phyloP scores from a whole-genome alignment of 2,113 vertebrate genomes.

The Daboia siamensis region DNA sequence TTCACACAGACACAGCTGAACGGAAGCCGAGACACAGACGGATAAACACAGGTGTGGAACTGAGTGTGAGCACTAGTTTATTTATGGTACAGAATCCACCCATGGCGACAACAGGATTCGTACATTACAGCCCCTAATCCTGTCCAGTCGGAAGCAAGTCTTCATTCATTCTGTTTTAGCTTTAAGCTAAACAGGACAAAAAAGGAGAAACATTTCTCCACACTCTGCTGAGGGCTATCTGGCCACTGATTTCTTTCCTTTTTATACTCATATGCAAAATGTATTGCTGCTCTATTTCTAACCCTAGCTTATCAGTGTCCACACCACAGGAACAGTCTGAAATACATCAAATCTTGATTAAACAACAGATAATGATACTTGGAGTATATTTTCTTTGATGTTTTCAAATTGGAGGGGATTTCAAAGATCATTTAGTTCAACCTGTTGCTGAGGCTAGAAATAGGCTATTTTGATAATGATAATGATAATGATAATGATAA shows the following conservation, averaged over 20 bases:
- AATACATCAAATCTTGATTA: not conserved
- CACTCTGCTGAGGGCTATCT: too few species aligned
- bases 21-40: slow-evolving; percentile 64
- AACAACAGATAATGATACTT: not conserved
- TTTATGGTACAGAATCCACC: slow-evolving; percentile 60
- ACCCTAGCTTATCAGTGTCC: not conserved
- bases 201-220: not conserved
- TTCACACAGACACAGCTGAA: slow-evolving; percentile 33
- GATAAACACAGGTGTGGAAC: slow-evolving; percentile 67
- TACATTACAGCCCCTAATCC: slow-evolving; percentile 67
- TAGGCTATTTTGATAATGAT: not conserved
- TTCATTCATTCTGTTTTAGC: slow-evolving; percentile 33
- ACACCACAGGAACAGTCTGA: not conserved
- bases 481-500: too few species aligned
- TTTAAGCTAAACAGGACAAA: slow-evolving; percentile 11
- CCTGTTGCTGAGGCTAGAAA: not conserved
- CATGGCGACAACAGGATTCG: slow-evolving; percentile 63
- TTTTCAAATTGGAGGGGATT: not conserved
- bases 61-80: slow-evolving; percentile 58
- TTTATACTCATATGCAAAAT: not conserved
- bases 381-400: not conserved
- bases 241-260: not conserved
- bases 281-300: not conserved
- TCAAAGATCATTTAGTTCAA: not conserved
- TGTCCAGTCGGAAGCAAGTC: slow-evolving; percentile 55